phyloP scores from a whole-genome alignment of 2,797 vertebrate species.

The Falco peregrinus region DNA sequence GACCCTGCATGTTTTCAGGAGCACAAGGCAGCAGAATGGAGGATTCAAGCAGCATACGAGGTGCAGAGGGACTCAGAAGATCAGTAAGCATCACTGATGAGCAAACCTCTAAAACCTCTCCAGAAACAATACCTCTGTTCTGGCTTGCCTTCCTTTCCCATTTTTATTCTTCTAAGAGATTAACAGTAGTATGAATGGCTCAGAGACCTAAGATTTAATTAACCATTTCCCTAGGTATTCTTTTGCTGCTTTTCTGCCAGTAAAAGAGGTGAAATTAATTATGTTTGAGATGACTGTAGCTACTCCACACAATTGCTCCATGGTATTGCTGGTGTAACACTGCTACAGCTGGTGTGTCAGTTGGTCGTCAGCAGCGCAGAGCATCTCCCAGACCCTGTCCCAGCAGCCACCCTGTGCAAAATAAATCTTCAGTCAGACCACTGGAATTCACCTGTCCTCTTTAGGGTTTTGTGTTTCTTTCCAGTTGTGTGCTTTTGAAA shows the following conservation, averaged over 20 bases:
- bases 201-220: background rate
- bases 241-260: background rate
- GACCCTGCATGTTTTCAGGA: background rate
- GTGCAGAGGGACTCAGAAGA: background rate
- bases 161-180: background rate
- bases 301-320: background rate
- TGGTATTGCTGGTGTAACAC: background rate
- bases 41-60: background rate
- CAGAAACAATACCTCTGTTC: background rate
- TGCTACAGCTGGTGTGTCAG: too few species aligned
- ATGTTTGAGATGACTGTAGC: background rate
- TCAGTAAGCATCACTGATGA: background rate
- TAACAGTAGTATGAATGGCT: background rate
- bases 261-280: background rate
- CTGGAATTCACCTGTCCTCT: background rate
- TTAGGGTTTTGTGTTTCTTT: background rate
- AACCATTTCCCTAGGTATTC: background rate
- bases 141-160: background rate
- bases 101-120: background rate
- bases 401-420: background rate
- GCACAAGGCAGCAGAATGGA: too few species aligned
- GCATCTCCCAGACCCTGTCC: background rate
- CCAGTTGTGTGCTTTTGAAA: background rate
- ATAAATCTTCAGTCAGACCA: fast-evolving
- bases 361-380: background rate